Percentiles rank a stretch among this genome's conserved stretches.
Evolutionary conservation across 2,888 invertebrate genomes (phyloP).

Genomic region (Pandemis cinnamomeana): DNA sequence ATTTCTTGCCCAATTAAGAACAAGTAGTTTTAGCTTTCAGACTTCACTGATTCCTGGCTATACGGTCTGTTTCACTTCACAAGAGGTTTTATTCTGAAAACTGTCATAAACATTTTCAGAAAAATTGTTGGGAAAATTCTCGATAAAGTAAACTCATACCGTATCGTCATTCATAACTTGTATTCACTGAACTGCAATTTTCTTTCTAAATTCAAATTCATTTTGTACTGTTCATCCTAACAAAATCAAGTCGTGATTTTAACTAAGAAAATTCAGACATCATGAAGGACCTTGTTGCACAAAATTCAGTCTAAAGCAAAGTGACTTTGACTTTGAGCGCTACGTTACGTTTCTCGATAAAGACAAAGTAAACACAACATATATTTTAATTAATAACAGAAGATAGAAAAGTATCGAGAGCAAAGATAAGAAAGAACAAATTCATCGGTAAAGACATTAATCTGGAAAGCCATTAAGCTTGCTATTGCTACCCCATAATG

Average conservation of each 20-base stretch:
- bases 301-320: background rate
- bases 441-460: background rate
- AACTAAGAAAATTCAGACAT: background rate
- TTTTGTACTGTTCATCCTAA: background rate
- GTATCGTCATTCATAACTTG: no score
- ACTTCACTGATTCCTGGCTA: no score
- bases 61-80: no score
- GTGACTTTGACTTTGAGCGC: background rate
- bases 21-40: no score
- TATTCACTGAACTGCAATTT: no score
- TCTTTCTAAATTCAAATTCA: background rate
- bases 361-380: background rate
- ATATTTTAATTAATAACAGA: background rate
- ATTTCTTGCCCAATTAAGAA: no score
- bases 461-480: conserved; percentile 18
- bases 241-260: background rate
- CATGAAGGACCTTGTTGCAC: background rate
- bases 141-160: no score
- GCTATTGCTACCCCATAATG: conserved; percentile 9
- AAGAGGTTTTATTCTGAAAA: no score
- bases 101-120: no score
- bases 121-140: no score
- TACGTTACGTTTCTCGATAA: background rate
- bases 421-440: conserved; percentile 5
- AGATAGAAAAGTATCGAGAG: background rate